Conservation (phyloP, 1,140 invertebrate genomes). For the silkworm (Bombyx mori) region ASM3026992v2 NC_085115.1:14706501-14707000, state of each 20-base stretch:
- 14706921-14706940: conserved; percentile 10
- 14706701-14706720: too few species aligned
- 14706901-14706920: conserved; percentile 31
- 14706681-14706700: too few species aligned
- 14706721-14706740: not conserved
- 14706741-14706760: conserved; percentile 77
- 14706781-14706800: conserved; percentile 89
- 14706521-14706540: too few species aligned
- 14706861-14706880: conserved; percentile 27
- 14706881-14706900: conserved; percentile 34
- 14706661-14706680: too few species aligned
- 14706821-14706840: conserved; percentile 68
- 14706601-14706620: too few species aligned
- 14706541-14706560: too few species aligned
- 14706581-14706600: too few species aligned
- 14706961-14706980: conserved; percentile 60
- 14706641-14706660: too few species aligned
- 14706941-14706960: conserved; percentile 49
- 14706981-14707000: conserved; percentile 18
- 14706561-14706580: too few species aligned
- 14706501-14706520: too few species aligned
- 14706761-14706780: conserved; percentile 91
- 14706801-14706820: conserved; percentile 82
- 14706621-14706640: too few species aligned
- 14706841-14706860: conserved; percentile 33